Evolutionary conservation across 2,113 vertebrate genomes (phyloP), one percentile per base, ranked within the genome.

Genomic region (Rattus norvegicus): DNA sequence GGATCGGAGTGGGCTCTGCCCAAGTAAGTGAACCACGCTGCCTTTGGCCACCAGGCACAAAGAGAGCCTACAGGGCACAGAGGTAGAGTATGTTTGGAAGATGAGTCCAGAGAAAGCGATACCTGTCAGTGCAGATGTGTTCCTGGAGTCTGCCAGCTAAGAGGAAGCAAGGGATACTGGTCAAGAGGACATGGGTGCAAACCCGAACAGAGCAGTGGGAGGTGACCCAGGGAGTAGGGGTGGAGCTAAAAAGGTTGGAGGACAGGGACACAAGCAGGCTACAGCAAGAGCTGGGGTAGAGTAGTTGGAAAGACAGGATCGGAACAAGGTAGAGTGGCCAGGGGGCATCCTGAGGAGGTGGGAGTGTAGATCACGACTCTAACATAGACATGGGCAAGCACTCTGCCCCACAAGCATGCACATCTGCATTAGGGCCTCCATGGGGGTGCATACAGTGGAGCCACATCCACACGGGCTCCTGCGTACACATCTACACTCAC

Each of bases 351-450:
- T 22, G 52, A 9, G 24, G 43, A 17, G 33, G 49, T 0, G 1
- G 2, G 49, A 59, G 17, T n/a, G 73, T 22, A 39, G 43, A 5
- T 0, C 0, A 0, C 54, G 36, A 39, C 22, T 39, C 67, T 56
- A 47, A 43, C 20, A 20, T 33, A 22, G 19, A 43, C 33, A 26
- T 2, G 9, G 87, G 19, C 83, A n/a, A 33, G 33, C 33, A 39
- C 24, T 89, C 20, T 47, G 12, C 43, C 67, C 54, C 79, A 20
- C 43, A 67, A 28, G 49, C 22, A 33, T 0, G 11, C 14, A n/a
- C n/a, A 17, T 3, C 16, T 52, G 13, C 4, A 2, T 33, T 52
- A 3, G 49, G 7, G 30, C 36, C 36, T 20, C 11, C 8, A 12
- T 49, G 16, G 13, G 59, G 17, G 43, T 14, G 56, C 39, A 67